Percentiles rank a stretch among this genome's conserved stretches.
These are phyloP conservation scores for Neoarius graeffei DNA, from an alignment of 2,113 vertebrate species.

Conservation along the genomic window DNA sequence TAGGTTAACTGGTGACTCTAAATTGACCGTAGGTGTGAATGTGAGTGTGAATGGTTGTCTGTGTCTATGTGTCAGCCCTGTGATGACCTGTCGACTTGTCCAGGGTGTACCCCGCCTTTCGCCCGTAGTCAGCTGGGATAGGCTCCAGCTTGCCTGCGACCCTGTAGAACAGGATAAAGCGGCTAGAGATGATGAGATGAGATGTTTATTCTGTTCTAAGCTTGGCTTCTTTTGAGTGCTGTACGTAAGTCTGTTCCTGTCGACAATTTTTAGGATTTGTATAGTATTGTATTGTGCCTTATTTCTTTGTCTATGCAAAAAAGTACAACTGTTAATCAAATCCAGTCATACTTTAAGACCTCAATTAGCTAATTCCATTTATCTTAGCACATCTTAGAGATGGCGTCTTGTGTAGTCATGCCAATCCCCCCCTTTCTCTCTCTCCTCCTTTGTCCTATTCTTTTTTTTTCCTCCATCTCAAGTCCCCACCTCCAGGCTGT, in stretches of 20 bases:
- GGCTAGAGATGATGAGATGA: too few species aligned
- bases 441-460: conserved; percentile 17
- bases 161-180: too few species aligned
- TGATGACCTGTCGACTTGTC: too few species aligned
- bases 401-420: conserved; percentile 29
- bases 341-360: background rate
- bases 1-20: too few species aligned
- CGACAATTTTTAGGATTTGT: background rate
- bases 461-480: conserved; percentile 43
- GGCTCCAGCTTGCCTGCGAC: too few species aligned
- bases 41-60: too few species aligned
- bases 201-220: background rate
- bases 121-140: too few species aligned
- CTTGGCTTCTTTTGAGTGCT: background rate
- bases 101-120: too few species aligned
- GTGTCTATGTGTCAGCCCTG: too few species aligned
- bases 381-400: conserved; percentile 3
- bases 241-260: background rate
- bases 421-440: background rate
- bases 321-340: background rate
- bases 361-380: conserved; percentile 28
- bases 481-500: conserved; percentile 41
- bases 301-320: background rate
- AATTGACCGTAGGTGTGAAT: too few species aligned
- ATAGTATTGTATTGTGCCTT: background rate